Percentiles rank a stretch among this genome's conserved stretches.
Evolutionary conservation across 2,113 vertebrate species (phyloP).

Genomic region (Carollia perspicillata): DNA sequence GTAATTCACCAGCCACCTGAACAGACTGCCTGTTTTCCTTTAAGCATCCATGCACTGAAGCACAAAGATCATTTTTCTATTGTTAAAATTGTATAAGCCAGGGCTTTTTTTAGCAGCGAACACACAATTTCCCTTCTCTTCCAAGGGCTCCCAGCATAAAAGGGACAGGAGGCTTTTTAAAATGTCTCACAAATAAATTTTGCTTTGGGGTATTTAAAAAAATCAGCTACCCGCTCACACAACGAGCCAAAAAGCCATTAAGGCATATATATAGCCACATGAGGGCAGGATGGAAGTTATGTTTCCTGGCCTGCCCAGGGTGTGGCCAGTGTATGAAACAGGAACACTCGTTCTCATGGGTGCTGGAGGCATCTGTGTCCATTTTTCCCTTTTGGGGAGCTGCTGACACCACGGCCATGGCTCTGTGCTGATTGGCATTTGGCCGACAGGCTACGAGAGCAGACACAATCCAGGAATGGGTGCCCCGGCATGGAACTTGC

Average conservation of each 20-base stretch:
- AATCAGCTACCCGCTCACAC: background rate
- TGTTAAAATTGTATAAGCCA: slow-evolving; percentile 82
- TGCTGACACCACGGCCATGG: fast-evolving
- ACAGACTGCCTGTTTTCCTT: slow-evolving; percentile 76
- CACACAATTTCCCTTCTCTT: slow-evolving; percentile 77
- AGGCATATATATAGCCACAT: background rate
- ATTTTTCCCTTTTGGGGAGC: background rate
- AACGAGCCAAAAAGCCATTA: background rate
- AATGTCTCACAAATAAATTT: slow-evolving; percentile 59
- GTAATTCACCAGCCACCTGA: slow-evolving; percentile 90
- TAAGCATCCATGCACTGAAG: slow-evolving; percentile 76
- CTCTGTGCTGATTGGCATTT: background rate
- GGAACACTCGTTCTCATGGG: background rate
- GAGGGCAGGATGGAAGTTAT: background rate
- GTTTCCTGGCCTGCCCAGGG: background rate
- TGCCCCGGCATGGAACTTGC: background rate
- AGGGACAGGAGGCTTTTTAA: slow-evolving; percentile 50
- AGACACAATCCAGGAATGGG: background rate
- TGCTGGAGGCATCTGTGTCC: background rate
- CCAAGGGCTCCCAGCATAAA: slow-evolving; percentile 57
- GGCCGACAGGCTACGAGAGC: background rate
- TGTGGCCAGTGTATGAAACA: background rate
- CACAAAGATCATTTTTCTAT: slow-evolving; percentile 85
- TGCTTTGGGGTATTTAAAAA: slow-evolving; percentile 73
- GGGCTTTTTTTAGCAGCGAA: slow-evolving; percentile 78